These are phyloP conservation scores for Rhopalosiphum maidis DNA, from an alignment of 1,140 invertebrate genomes.

Conservation along the genomic window DNA sequence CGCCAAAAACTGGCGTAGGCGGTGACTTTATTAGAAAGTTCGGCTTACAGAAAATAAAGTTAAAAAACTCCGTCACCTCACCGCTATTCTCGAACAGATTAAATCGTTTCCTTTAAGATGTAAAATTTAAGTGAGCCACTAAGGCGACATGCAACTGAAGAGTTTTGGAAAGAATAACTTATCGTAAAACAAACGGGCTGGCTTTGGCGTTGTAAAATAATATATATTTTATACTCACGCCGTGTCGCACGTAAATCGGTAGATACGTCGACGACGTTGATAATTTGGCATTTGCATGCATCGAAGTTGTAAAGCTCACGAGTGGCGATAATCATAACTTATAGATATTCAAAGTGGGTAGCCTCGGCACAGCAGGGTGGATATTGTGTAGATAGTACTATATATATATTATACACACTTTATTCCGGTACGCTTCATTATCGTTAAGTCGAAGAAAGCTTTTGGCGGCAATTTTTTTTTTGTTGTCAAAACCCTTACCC, in stretches of 20 bases:
- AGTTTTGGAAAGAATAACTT: background rate
- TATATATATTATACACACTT: background rate
- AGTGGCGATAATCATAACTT: slow-evolving; percentile 53
- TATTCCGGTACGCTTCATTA: slow-evolving; percentile 43
- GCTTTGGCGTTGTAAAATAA: slow-evolving; percentile 10
- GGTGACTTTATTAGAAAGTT: slow-evolving; percentile 12
- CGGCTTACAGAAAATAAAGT: background rate
- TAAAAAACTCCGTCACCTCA: background rate
- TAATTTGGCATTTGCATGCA: slow-evolving; percentile 54
- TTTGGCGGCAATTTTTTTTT: background rate
- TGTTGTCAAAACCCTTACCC: background rate
- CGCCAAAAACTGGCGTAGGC: background rate
- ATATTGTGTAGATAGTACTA: background rate
- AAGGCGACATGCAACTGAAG: background rate
- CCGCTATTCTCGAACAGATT: background rate
- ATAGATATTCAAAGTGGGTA: slow-evolving; percentile 53
- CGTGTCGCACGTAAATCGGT: slow-evolving; percentile 35
- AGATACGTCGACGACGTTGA: background rate
- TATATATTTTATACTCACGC: background rate
- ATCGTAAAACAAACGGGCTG: background rate
- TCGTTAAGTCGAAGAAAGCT: slow-evolving; percentile 53
- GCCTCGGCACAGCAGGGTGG: background rate
- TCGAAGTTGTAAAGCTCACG: slow-evolving; percentile 48
- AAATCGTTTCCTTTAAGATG: background rate
- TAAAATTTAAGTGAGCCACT: background rate